Percentiles rank a stretch among this genome's conserved stretches.
Evolutionary conservation across 2,888 invertebrate genomes (phyloP).

Genomic region (Melipona bicolor): DNA sequence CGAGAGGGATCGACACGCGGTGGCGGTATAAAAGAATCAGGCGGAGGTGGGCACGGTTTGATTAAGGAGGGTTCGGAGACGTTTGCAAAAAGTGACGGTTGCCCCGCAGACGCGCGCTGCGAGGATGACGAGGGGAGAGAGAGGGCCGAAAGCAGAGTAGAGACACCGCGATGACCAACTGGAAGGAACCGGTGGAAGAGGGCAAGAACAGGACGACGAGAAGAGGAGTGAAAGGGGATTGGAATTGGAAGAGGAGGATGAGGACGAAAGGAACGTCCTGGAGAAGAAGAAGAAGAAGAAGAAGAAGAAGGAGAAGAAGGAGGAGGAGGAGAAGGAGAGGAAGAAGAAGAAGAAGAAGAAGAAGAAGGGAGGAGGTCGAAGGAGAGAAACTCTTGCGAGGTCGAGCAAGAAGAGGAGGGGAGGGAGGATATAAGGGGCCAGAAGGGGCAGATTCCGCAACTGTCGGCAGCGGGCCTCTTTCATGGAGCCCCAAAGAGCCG

Average conservation of each 20-base stretch:
- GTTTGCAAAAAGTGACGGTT: conserved; percentile 76
- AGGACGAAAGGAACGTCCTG: not conserved
- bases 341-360: conserved; percentile 6
- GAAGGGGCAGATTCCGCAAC: conserved; percentile 75
- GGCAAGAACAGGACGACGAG: conserved; percentile 22
- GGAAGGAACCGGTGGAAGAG: conserved; percentile 10
- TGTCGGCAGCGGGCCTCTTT: conserved; percentile 76
- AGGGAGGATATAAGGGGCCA: conserved; percentile 54
- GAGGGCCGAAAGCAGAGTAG: conserved; percentile 50
- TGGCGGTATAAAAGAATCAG: conserved; percentile 70
- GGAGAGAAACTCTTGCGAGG: conserved; percentile 58
- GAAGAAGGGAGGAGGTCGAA: conserved; percentile 27
- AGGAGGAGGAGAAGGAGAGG: not conserved
- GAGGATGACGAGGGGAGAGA: conserved; percentile 64
- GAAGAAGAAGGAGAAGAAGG: not conserved
- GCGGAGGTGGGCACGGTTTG: conserved; percentile 77
- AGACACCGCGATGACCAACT: conserved; percentile 31
- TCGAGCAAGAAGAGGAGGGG: conserved; percentile 38
- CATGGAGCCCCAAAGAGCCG: conserved; percentile 77
- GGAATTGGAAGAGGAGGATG: not conserved
- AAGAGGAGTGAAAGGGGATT: not conserved
- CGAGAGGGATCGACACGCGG: conserved; percentile 60
- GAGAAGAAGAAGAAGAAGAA: not conserved
- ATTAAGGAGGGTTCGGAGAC: conserved; percentile 75
- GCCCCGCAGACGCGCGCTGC: conserved; percentile 56